Percentiles rank a stretch among this genome's conserved stretches.
phyloP scores from a whole-genome alignment of 1,140 invertebrate species.

The Andricus grossulariae region DNA sequence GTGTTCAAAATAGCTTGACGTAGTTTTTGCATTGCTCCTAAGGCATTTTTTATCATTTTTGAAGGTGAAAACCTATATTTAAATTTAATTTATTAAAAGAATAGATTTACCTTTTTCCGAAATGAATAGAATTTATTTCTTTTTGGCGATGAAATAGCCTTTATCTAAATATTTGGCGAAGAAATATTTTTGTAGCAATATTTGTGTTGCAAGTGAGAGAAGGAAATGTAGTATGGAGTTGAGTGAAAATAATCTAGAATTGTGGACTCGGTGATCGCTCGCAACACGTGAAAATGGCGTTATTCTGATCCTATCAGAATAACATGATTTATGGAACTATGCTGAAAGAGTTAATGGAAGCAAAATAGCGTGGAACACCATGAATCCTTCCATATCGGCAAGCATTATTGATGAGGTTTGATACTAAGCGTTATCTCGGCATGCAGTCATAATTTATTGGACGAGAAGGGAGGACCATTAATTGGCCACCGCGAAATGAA shows the following conservation, averaged over 20 bases:
- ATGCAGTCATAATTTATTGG: conserved; percentile 59
- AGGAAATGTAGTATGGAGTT: background rate
- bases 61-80: too few relatives aligned
- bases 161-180: too few relatives aligned
- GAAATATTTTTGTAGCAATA: background rate
- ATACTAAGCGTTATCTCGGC: conserved; percentile 56
- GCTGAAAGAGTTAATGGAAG: conserved; percentile 71
- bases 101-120: too few relatives aligned
- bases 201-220: background rate
- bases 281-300: conserved; percentile 65
- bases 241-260: conserved; percentile 19
- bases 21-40: too few relatives aligned
- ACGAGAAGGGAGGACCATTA: conserved; percentile 56
- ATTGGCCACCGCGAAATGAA: conserved; percentile 42
- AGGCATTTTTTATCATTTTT: too few relatives aligned
- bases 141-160: too few relatives aligned
- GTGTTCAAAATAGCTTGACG: too few relatives aligned
- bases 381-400: conserved; percentile 68
- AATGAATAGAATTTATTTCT: too few relatives aligned
- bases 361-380: conserved; percentile 66
- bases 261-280: conserved; percentile 40
- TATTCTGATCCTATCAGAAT: conserved; percentile 59
- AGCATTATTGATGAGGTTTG: conserved; percentile 66
- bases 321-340: conserved; percentile 63
- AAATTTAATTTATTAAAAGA: too few relatives aligned